phyloP scores from a whole-genome alignment of 1,140 invertebrate genomes.

The Drosophila pallidifrons region DNA sequence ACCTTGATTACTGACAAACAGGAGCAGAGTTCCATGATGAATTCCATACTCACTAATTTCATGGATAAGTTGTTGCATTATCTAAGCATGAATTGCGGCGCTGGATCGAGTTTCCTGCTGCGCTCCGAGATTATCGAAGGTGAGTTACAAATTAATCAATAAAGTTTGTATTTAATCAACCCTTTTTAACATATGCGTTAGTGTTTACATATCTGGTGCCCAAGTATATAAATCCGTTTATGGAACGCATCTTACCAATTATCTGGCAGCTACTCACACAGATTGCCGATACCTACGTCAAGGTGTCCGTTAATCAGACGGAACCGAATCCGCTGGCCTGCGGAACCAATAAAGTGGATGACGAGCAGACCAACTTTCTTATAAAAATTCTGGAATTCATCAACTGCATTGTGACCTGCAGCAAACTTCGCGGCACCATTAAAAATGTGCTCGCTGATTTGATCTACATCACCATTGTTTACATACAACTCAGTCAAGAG shows the following conservation, averaged over 20 bases:
- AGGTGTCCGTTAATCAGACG: constrained; percentile 80
- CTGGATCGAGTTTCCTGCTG: constrained; percentile 88
- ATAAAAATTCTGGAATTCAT: constrained; percentile 92
- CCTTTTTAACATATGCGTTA: constrained; percentile 21
- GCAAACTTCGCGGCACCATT: constrained; percentile 87
- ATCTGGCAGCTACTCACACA: constrained; percentile 91
- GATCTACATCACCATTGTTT: constrained; percentile 90
- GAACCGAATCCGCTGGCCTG: constrained; percentile 69
- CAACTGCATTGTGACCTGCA: constrained; percentile 87
- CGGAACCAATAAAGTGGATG: constrained; percentile 83
- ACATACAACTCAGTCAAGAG: constrained; percentile 90
- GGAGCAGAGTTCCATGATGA: constrained; percentile 89
- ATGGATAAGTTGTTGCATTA: constrained; percentile 89
- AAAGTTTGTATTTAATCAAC: constrained; percentile 7
- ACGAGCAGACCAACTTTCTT: constrained; percentile 91
- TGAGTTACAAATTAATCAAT: constrained; percentile 49
- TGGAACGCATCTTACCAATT: constrained; percentile 89
- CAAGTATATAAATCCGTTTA: constrained; percentile 88
- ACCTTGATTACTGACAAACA: constrained; percentile 87
- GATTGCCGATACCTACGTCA: constrained; percentile 87
- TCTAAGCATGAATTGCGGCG: constrained; percentile 87
- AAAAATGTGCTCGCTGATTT: constrained; percentile 89
- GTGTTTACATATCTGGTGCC: constrained; percentile 89
- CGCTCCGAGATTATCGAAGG: constrained; percentile 91
- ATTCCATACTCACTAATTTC: constrained; percentile 90